phyloP scores from a whole-genome alignment of 2,113 vertebrate genomes.

The Mellivora capensis region DNA sequence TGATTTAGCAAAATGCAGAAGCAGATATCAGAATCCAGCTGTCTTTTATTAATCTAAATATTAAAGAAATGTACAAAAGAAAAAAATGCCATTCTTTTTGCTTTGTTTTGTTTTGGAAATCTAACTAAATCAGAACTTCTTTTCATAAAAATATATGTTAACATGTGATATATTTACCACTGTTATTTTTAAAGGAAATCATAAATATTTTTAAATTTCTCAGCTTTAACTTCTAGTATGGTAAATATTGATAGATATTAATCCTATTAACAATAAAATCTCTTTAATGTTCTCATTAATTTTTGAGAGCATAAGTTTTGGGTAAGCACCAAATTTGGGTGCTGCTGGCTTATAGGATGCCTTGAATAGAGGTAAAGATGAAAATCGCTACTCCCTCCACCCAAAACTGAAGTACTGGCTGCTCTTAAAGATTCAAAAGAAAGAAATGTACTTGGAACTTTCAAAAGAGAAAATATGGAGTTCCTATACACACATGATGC shows the following conservation, averaged over 20 bases:
- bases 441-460: neutral
- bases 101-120: neutral
- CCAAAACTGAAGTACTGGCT: neutral
- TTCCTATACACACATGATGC: neutral
- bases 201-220: neutral
- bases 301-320: neutral
- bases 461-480: neutral
- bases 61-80: neutral
- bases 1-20: neutral
- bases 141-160: conserved; percentile 7
- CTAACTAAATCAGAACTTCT: neutral
- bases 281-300: neutral
- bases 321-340: neutral
- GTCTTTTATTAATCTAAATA: neutral
- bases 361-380: neutral
- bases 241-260: neutral
- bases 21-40: neutral
- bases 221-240: neutral
- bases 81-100: neutral
- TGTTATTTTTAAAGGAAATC: neutral
- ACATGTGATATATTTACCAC: neutral
- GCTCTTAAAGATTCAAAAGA: neutral
- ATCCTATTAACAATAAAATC: neutral
- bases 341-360: neutral
- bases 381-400: neutral